Evolutionary conservation across 2,888 invertebrate species (phyloP), one percentile per base, ranked within the genome.

Genomic region (Drosophila robusta): DNA sequence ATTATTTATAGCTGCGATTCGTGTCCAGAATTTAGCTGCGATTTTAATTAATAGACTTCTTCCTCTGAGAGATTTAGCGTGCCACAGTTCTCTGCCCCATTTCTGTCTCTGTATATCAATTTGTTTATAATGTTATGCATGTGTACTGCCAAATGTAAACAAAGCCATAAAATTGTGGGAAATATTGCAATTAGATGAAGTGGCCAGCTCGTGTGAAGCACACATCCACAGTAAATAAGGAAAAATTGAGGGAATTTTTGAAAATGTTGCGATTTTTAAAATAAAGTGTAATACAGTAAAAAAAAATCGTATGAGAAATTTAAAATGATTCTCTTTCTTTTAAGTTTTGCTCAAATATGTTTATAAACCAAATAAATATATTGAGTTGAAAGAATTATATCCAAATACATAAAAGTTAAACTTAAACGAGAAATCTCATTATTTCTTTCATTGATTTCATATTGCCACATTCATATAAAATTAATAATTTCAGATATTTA

Each of bases 1-100:
- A 74, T 83, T 83, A 71, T 83, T 83, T 83, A 88, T 80, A 74
- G 83, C 55, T 36, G 18, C 42, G 45, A 44, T 64, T 63, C 75
- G 78, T 78, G 85, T 78, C 41, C 50, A 39, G 18, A 22, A 26
- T 44, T 70, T 16, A 42, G 54, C 26, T 69, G 52, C 18, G 58
- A 60, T 52, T 51, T 52, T 47, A 66, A 61, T 72, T 49, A 57
- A 73, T 73, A 47, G 50, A 36, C 54, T 50, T 16, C 36, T 72
- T 56, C 70, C 61, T 36, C 56, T 16, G 8, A 4, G 16, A n/a
- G 29, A 41, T 3, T 8, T 26, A 3, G 11, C 29, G 24, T 36
- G 12, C 46, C 24, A 34, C 34, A 45, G 36, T 66, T 58, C 54
- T 56, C 38, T 72, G 86, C 18, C 63, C 81, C 52, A 82, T 61